Percentiles rank a stretch among this genome's conserved stretches.
phyloP scores from a whole-genome alignment of 2,888 invertebrate species.

The Drosophila austrosaltans region DNA sequence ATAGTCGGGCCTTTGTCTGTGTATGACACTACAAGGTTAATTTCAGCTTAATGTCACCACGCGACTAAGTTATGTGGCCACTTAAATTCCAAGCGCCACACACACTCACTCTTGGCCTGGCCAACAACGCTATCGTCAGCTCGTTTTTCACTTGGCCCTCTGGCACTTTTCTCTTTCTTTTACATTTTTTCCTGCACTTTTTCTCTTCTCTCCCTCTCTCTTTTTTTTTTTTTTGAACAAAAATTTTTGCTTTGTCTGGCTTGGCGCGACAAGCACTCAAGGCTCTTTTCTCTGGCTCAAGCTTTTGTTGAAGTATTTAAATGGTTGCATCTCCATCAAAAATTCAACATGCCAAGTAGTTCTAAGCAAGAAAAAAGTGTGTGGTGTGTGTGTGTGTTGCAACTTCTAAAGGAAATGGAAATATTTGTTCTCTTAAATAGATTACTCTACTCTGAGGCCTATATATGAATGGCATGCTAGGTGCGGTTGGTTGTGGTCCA shows the following conservation, averaged over 20 bases:
- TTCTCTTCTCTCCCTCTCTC: neutral
- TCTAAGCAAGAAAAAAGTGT: neutral
- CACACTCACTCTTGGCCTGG: neutral
- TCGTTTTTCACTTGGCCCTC: slow-evolving; percentile 24
- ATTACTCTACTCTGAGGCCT: neutral
- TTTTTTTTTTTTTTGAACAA: neutral
- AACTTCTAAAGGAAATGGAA: slow-evolving; percentile 2
- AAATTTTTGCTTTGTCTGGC: slow-evolving; percentile 43
- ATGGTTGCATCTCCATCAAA: slow-evolving; percentile 44
- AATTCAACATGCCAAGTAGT: slow-evolving; percentile 30
- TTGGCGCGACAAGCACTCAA: slow-evolving; percentile 6
- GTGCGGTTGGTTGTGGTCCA: no score
- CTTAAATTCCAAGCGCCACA: slow-evolving; percentile 43
- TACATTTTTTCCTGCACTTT: slow-evolving; percentile 3
- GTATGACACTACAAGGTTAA: slow-evolving; percentile 56
- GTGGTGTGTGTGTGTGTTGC: neutral
- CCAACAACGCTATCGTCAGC: slow-evolving; percentile 25
- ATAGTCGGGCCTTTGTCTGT: slow-evolving; percentile 25
- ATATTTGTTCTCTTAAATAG: slow-evolving; percentile 1
- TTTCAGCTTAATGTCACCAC: slow-evolving; percentile 61
- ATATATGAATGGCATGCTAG: no score
- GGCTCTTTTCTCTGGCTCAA: slow-evolving; percentile 16
- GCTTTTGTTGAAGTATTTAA: slow-evolving; percentile 51
- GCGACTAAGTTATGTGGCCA: slow-evolving; percentile 53
- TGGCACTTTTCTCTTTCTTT: slow-evolving; percentile 37